A percentile compares a stretch with the other conserved stretches of the same genome.
Conservation (phyloP, 2,888 invertebrate species). For the Beris chalybata region DNA sequence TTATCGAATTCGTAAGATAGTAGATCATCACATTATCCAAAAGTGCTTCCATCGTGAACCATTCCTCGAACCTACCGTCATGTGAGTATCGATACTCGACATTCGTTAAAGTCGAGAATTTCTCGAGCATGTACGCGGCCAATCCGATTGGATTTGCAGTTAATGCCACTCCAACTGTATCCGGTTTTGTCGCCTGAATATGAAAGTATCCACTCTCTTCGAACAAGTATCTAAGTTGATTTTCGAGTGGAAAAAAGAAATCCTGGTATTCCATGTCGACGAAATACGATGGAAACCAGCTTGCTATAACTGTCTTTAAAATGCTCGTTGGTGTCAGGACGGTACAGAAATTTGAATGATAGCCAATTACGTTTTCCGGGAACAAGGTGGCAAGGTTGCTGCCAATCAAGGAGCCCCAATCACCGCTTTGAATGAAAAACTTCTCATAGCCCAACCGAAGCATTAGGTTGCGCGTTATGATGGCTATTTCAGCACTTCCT, state of each 20-base stretch:
- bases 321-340: constrained; percentile 47
- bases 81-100: constrained; percentile 57
- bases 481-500: constrained; percentile 60
- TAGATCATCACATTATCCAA: constrained; percentile 81
- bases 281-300: constrained; percentile 61
- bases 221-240: constrained; percentile 45
- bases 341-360: constrained; percentile 66
- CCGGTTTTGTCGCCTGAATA: constrained; percentile 85
- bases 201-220: constrained; percentile 67
- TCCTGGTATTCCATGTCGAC: constrained; percentile 58
- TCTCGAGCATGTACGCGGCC: constrained; percentile 88
- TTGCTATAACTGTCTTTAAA: constrained; percentile 57
- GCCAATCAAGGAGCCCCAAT: constrained; percentile 75
- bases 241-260: constrained; percentile 57
- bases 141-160: constrained; percentile 71
- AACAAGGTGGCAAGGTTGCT: constrained; percentile 64
- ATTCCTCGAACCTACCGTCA: constrained; percentile 67
- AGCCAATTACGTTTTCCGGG: constrained; percentile 63
- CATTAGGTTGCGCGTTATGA: constrained; percentile 69
- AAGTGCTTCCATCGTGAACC: constrained; percentile 58
- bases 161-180: constrained; percentile 68
- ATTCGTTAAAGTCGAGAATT: constrained; percentile 75
- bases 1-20: constrained; percentile 72
- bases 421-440: constrained; percentile 76
- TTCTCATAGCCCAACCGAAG: constrained; percentile 64